phyloP scores from a whole-genome alignment of 2,888 invertebrate genomes.

The Patella depressa region DNA sequence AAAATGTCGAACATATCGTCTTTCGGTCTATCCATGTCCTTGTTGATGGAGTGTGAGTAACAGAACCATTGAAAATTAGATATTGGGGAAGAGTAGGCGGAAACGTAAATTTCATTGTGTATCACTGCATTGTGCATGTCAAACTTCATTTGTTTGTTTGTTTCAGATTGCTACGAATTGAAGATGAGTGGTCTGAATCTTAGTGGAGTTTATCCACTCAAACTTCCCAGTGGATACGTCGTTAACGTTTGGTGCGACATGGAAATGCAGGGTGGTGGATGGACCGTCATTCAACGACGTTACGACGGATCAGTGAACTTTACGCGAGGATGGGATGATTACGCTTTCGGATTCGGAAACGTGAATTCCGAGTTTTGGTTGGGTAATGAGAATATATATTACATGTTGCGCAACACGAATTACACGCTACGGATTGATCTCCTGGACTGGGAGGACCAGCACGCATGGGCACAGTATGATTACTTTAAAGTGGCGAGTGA shows the following conservation, averaged over 20 bases:
- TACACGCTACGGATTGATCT: conserved; percentile 82
- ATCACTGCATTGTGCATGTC: not conserved
- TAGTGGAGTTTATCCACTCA: conserved; percentile 82
- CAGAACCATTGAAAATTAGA: not conserved
- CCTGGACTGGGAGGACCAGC: conserved; percentile 86
- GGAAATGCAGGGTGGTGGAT: conserved; percentile 73
- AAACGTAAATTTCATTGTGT: not conserved
- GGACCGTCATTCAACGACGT: conserved; percentile 86
- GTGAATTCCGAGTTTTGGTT: conserved; percentile 85
- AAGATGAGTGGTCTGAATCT: conserved; percentile 76
- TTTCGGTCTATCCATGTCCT: no score
- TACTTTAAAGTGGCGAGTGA: conserved; percentile 80
- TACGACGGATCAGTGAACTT: conserved; percentile 85
- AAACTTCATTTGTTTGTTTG: conserved; percentile 25
- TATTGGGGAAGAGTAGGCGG: not conserved
- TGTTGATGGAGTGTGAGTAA: no score
- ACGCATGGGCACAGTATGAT: conserved; percentile 85
- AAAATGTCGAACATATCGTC: no score
- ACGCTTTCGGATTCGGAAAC: conserved; percentile 85
- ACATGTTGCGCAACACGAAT: conserved; percentile 75
- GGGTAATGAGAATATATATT: conserved; percentile 86
- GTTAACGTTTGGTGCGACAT: conserved; percentile 82
- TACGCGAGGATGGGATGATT: conserved; percentile 87
- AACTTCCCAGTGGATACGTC: conserved; percentile 75
- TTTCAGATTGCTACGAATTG: conserved; percentile 75